phyloP scores from a whole-genome alignment of 1,140 invertebrate genomes.

The Drosophila lacertosa region DNA sequence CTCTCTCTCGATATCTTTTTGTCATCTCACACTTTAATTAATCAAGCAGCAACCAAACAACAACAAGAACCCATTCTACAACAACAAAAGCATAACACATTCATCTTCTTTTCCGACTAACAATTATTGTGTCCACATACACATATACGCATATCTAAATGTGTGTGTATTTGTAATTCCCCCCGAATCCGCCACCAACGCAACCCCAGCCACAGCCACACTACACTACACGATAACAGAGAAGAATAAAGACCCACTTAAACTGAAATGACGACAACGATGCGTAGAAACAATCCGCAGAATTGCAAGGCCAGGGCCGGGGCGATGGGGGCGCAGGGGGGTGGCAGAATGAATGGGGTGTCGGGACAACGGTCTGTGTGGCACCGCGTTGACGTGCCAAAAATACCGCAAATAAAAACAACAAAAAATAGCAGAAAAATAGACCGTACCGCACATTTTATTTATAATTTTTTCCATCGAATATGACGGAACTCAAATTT shows the following conservation, averaged over 20 bases:
- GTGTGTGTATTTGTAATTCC: constrained; percentile 1
- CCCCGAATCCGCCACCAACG: not conserved
- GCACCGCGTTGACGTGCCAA: constrained; percentile 41
- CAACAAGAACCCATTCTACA: constrained; percentile 33
- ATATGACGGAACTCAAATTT: constrained; percentile 50
- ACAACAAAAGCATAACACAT: constrained; percentile 33
- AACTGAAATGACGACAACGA: constrained; percentile 48
- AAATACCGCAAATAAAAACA: constrained; percentile 50
- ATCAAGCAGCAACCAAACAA: constrained; percentile 52
- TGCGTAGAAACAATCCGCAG: constrained; percentile 18
- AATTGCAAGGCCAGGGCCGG: not conserved
- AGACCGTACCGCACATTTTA: constrained; percentile 35
- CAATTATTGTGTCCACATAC: constrained; percentile 35
- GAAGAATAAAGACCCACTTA: constrained; percentile 41
- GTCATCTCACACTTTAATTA: constrained; percentile 74
- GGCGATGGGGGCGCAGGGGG: not conserved
- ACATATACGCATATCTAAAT: not conserved
- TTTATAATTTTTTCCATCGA: constrained; percentile 53
- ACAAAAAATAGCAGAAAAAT: constrained; percentile 50
- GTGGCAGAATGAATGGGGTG: not conserved
- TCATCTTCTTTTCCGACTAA: constrained; percentile 35
- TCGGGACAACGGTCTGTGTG: constrained; percentile 1
- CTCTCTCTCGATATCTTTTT: constrained; percentile 56
- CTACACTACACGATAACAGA: constrained; percentile 8
- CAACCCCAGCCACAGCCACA: not conserved